Percentiles rank a stretch among this genome's conserved stretches.
These are phyloP conservation scores for Taxidea taxus DNA, from an alignment of 2,113 vertebrate species.

Conservation along the genomic window DNA sequence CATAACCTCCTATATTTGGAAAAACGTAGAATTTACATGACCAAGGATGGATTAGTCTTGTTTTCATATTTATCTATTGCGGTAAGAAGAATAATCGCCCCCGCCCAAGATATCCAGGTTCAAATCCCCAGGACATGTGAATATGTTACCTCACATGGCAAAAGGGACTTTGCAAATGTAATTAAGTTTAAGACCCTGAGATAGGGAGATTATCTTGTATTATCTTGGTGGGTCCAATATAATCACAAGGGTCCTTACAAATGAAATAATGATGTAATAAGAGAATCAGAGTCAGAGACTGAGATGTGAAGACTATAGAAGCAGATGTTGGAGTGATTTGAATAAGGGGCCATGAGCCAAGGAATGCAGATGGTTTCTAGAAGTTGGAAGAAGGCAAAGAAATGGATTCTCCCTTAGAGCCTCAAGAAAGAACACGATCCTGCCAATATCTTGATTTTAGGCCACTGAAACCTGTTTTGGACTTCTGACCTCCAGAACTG, in stretches of 20 bases:
- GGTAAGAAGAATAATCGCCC: not conserved
- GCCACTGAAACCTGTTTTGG: not conserved
- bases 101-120: not conserved
- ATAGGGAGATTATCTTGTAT: not conserved
- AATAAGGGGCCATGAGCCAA: not conserved
- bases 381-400: not conserved
- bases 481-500: not conserved
- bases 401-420: not conserved
- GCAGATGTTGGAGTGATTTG: not conserved
- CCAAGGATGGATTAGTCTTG: not conserved
- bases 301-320: not conserved
- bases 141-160: not conserved
- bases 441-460: not conserved
- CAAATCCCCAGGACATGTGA: not conserved
- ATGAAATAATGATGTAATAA: not conserved
- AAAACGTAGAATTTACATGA: not conserved
- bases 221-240: not conserved
- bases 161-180: not conserved
- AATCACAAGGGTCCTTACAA: not conserved
- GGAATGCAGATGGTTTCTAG: slow-evolving; percentile 24
- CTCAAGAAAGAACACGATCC: not conserved
- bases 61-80: not conserved
- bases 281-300: not conserved
- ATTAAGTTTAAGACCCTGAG: not conserved
- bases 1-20: not conserved